phyloP scores from a whole-genome alignment of 2,888 invertebrate genomes.

The Alloscopus bannaensis region DNA sequence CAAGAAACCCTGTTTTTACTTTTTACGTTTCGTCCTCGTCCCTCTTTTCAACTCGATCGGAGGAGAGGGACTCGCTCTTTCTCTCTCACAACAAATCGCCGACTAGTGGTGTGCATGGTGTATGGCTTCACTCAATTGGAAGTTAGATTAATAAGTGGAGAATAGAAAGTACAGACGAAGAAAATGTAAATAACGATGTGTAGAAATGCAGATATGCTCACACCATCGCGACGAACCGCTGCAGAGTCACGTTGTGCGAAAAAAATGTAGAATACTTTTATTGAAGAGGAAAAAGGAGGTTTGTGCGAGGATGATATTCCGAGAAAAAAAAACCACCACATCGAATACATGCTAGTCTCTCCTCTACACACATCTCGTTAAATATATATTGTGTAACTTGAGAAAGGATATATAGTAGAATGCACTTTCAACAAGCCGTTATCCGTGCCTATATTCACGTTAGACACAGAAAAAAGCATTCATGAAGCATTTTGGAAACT shows the following conservation, averaged over 20 bases:
- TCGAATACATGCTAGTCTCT: background rate
- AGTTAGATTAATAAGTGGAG: slow-evolving; percentile 12
- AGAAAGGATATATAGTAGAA: too few relatives aligned
- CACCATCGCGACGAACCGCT: background rate
- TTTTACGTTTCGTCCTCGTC: too few relatives aligned
- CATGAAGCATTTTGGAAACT: too few relatives aligned
- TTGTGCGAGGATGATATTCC: background rate
- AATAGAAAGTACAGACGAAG: slow-evolving; percentile 15
- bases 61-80: too few relatives aligned
- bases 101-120: too few relatives aligned
- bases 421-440: too few relatives aligned
- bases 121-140: slow-evolving; percentile 31
- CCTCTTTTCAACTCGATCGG: too few relatives aligned
- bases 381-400: too few relatives aligned
- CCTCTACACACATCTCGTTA: too few relatives aligned
- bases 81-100: slow-evolving; percentile 9
- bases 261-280: background rate
- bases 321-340: background rate
- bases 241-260: background rate
- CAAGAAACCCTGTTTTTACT: background rate
- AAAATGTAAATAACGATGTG: background rate
- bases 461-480: too few relatives aligned
- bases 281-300: background rate
- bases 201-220: background rate
- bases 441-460: too few relatives aligned